phyloP scores from a whole-genome alignment of 2,888 invertebrate genomes.

The Caenorhabditis drosophilae region DNA sequence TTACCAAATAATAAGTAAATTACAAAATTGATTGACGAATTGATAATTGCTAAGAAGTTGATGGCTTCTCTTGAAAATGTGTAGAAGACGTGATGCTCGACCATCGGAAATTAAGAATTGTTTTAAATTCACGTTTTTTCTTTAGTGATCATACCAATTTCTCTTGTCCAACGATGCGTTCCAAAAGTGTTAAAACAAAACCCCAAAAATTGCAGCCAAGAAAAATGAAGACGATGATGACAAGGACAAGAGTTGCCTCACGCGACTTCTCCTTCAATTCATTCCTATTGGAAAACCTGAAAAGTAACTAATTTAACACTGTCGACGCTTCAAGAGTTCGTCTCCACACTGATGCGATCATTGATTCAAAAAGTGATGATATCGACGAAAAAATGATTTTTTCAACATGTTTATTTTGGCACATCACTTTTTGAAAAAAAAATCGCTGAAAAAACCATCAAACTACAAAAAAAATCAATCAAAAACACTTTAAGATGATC shows the following conservation, averaged over 20 bases:
- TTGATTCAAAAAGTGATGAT: too few species aligned
- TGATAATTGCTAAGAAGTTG: constrained; percentile 91
- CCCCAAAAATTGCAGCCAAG: constrained; percentile 67
- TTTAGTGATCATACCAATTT: constrained; percentile 35
- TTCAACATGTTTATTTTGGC: too few species aligned
- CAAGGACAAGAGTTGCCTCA: constrained; percentile 62
- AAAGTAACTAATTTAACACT: constrained; percentile 12
- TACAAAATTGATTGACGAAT: constrained; percentile 95
- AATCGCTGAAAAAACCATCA: too few species aligned
- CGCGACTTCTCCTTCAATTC: constrained; percentile 61
- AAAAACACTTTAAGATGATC: too few species aligned
- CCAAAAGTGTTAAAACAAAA: constrained; percentile 61
- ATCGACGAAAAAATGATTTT: too few species aligned
- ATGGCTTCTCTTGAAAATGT: constrained; percentile 72
- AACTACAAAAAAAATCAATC: too few species aligned
- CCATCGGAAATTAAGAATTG: constrained; percentile 18
- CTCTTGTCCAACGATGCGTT: constrained; percentile 54
- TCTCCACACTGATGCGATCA: too few species aligned
- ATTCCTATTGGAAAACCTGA: constrained; percentile 47
- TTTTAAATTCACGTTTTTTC: neutral
- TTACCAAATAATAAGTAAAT: constrained; percentile 97
- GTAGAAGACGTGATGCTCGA: constrained; percentile 55
- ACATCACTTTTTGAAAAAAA: too few species aligned
- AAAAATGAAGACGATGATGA: constrained; percentile 65
- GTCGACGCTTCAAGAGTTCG: too few species aligned